A percentile compares a stretch with the other conserved stretches of the same genome.
phyloP scores from a whole-genome alignment of 1,140 invertebrate species.

The Pinna nobilis region DNA sequence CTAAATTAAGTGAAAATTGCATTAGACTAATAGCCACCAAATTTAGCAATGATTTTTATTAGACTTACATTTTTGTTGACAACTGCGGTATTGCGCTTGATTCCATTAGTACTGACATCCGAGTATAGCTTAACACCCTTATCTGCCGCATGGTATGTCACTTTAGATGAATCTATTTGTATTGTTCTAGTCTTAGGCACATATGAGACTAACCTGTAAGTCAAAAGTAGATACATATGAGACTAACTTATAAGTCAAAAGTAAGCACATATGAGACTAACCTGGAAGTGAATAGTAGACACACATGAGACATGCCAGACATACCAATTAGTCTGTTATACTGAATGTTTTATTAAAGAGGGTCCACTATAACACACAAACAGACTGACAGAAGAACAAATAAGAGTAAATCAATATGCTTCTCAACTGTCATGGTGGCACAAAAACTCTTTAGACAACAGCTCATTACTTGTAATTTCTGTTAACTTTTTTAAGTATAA shows the following conservation, averaged over 20 bases:
- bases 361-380: too few species aligned
- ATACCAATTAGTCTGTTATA: too few species aligned
- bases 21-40: too few species aligned
- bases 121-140: constrained; percentile 97
- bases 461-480: too few species aligned
- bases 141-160: constrained; percentile 75
- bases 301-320: constrained; percentile 73
- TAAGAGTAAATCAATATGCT: too few species aligned
- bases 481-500: neutral
- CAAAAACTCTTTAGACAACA: too few species aligned
- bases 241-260: constrained; percentile 66
- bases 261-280: constrained; percentile 68
- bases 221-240: constrained; percentile 64
- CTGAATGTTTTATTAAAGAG: too few species aligned
- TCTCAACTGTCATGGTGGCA: too few species aligned
- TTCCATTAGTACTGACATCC: constrained; percentile 92
- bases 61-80: constrained; percentile 63
- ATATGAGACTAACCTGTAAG: constrained; percentile 71
- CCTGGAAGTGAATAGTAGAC: constrained; percentile 56
- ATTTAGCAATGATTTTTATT: too few species aligned
- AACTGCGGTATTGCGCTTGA: constrained; percentile 84
- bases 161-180: constrained; percentile 68
- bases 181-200: constrained; percentile 74
- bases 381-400: too few species aligned
- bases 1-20: too few species aligned